Percentiles rank a stretch among this genome's conserved stretches.
These are phyloP conservation scores for Crotalus horridus DNA, from an alignment of 2,113 vertebrate species.

Conservation along the genomic window DNA sequence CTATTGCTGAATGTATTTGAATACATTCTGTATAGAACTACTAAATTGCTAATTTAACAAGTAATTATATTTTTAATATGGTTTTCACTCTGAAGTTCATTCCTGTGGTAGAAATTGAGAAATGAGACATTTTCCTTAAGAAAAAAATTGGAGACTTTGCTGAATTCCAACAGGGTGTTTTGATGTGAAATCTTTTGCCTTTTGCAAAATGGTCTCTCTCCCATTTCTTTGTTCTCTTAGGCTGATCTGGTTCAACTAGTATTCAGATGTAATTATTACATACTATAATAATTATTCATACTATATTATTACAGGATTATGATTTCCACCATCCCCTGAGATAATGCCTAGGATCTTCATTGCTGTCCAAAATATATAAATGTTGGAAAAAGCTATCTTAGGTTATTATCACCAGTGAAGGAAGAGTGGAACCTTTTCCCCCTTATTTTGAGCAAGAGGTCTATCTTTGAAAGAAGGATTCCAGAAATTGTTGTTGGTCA, in stretches of 20 bases:
- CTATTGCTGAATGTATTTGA: neutral
- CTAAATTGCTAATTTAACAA: neutral
- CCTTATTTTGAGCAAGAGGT: neutral
- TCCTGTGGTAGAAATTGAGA: neutral
- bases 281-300: neutral
- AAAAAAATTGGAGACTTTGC: neutral
- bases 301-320: neutral
- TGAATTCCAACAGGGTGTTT: neutral
- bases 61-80: neutral
- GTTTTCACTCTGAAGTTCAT: neutral
- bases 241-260: neutral
- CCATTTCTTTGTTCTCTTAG: neutral
- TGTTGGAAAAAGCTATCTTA: neutral
- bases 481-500: neutral
- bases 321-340: neutral
- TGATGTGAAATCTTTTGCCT: neutral
- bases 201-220: neutral
- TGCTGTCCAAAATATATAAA: neutral
- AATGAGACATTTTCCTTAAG: neutral
- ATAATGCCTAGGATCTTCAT: neutral
- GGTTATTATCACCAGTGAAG: neutral
- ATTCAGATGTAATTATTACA: neutral
- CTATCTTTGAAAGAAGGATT: neutral
- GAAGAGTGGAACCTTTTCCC: neutral
- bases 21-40: neutral